Evolutionary conservation across 2,113 vertebrate species (phyloP).

Genomic region (Dasyurus viverrinus): DNA sequence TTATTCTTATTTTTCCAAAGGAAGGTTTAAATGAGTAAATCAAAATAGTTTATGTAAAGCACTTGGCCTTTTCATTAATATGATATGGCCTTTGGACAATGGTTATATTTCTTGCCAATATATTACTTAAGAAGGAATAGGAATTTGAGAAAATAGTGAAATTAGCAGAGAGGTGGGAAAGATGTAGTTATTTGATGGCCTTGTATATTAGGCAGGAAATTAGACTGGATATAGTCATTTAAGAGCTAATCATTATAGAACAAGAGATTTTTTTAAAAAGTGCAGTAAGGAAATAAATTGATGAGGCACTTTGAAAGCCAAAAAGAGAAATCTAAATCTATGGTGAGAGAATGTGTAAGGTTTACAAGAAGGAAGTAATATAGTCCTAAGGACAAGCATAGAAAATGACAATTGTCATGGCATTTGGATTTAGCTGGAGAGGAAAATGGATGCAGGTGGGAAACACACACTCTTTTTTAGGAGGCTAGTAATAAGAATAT

Average conservation of each 20-base stretch:
- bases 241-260: not conserved
- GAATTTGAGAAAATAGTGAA: slow-evolving; percentile 6
- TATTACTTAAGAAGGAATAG: not conserved
- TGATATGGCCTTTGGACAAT: not conserved
- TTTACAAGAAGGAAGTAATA: slow-evolving; percentile 8
- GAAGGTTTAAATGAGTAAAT: not conserved
- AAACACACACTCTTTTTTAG: too few relatives aligned
- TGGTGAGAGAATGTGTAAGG: not conserved
- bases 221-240: not conserved
- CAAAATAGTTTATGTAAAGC: not conserved
- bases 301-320: slow-evolving; percentile 9
- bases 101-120: not conserved
- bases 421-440: not conserved
- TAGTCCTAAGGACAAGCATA: not conserved
- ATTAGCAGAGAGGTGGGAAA: slow-evolving; percentile 2
- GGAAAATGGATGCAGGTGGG: not conserved
- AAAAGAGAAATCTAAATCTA: slow-evolving; percentile 7
- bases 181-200: not conserved
- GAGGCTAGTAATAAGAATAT: not conserved
- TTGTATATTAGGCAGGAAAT: not conserved
- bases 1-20: not conserved
- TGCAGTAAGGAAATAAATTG: not conserved
- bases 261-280: not conserved
- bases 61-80: not conserved
- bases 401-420: not conserved